phyloP scores from a whole-genome alignment of 92 coral and sea anemone species.

The Zoanthus sociatus region DNA sequence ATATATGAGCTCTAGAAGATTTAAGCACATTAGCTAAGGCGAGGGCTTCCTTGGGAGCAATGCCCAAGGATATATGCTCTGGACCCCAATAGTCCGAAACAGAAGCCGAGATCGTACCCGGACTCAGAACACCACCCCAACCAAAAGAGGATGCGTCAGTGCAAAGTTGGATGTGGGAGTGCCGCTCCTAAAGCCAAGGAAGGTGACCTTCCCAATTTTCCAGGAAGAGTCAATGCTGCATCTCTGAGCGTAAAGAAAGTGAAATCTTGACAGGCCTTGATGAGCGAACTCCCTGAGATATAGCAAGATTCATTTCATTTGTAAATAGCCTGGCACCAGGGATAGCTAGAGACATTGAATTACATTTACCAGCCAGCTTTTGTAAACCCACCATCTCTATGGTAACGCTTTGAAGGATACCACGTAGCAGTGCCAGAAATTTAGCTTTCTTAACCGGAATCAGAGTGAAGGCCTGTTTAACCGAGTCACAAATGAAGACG shows the following conservation, averaged over 20 bases:
- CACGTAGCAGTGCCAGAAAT: slow-evolving; percentile 41
- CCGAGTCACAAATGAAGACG: slow-evolving; percentile 58
- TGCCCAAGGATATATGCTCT: background rate
- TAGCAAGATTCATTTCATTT: slow-evolving; percentile 56
- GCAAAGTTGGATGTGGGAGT: slow-evolving; percentile 30
- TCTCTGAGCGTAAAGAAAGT: slow-evolving; percentile 28
- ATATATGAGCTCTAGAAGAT: slow-evolving; percentile 22
- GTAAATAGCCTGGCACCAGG: slow-evolving; percentile 64
- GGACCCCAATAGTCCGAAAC: slow-evolving; percentile 18
- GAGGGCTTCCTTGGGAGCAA: slow-evolving; percentile 55
- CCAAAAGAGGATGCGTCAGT: slow-evolving; percentile 55
- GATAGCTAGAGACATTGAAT: slow-evolving; percentile 49
- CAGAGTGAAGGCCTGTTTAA: slow-evolving; percentile 51
- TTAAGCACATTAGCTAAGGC: slow-evolving; percentile 51
- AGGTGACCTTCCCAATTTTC: slow-evolving; percentile 60
- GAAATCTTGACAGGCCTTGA: slow-evolving; percentile 29
- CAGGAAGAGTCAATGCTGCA: slow-evolving; percentile 56
- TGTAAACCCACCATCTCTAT: background rate
- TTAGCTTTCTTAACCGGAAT: slow-evolving; percentile 49
- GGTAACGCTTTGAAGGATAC: background rate
- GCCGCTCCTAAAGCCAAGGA: slow-evolving; percentile 55
- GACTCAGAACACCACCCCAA: slow-evolving; percentile 11
- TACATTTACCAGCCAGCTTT: slow-evolving; percentile 41
- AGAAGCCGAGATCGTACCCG: slow-evolving; percentile 58
- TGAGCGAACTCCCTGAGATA: slow-evolving; percentile 46